Evolutionary conservation across 2,797 vertebrate species (phyloP), one percentile per base, ranked within the genome.

Genomic region (Typhlichthys eigenmanni): DNA sequence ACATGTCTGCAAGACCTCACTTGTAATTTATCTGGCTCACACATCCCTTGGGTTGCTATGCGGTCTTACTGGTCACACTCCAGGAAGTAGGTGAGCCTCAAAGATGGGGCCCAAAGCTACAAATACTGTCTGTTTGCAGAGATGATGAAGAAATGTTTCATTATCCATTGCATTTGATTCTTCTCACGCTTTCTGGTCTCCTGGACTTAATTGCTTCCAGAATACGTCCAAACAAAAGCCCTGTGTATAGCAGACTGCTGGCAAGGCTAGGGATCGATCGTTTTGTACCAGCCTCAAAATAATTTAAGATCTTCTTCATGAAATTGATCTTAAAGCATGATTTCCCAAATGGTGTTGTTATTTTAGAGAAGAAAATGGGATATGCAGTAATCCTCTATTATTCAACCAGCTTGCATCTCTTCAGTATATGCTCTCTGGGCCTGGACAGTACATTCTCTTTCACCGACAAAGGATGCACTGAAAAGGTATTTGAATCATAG

Each of bases 121-220:
- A 16, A 53, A 62, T 66, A 59, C 69, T 5, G 43, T 50, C 56
- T 86, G 83, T 87, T 86, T 87, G 73, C 81, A 13, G 70, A 81
- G 68, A 70, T 62, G 74, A 83, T 83, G 76, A 83, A 63, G 69
- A 81, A 74, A 80, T 76, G 43, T 62, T 58, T 80, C 74, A 78
- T 87, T 71, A 85, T 88, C 85, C 81, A 62, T 75, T 16, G 47
- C 4, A 1, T 69, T 38, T 34, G 55, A 89, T 89, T 87, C 81
- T 55, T 70, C 72, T 75, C 87, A 89, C 72, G 62, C 66, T 67
- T 61, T 51, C 46, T 5, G 34, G 50, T 66, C 72, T 58, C 52
- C 47, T 2, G 29, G 49, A 24, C 65, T 59, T 80, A 82, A 85
- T 82, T 84, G 75, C 53, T 65, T 32, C 0, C 55, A 77, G 76